Evolutionary conservation across 2,113 vertebrate species (phyloP).

Genomic region (Leucosticte australis): DNA sequence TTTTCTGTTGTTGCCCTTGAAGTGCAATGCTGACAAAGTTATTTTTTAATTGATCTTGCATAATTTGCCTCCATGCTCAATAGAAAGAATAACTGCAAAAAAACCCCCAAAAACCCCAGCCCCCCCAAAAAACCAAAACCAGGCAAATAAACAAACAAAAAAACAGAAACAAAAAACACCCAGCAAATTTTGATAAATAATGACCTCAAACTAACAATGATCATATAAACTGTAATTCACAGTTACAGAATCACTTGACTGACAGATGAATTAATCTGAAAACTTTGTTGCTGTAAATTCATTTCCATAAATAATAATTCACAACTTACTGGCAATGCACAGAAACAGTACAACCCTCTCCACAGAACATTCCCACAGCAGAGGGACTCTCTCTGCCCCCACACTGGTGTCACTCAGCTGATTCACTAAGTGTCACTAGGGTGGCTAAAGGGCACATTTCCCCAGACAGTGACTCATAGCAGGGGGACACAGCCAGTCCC

Average conservation of each 20-base stretch:
- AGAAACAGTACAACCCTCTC: not conserved
- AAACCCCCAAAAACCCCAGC: accelerated
- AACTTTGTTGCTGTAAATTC: not conserved
- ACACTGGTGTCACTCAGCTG: not conserved
- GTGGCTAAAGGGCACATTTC: not conserved
- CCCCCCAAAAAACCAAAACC: too few species aligned
- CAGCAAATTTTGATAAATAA: not conserved
- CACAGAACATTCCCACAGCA: not conserved
- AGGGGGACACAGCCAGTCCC: not conserved
- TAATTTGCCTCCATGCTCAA: not conserved
- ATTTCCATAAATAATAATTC: not conserved
- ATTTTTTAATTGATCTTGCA: not conserved
- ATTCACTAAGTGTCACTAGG: not conserved
- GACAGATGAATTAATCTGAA: not conserved
- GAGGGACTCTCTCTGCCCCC: not conserved
- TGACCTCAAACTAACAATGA: accelerated
- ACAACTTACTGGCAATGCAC: too few species aligned
- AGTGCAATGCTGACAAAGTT: not conserved
- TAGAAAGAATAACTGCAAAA: not conserved
- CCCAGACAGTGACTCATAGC: not conserved
- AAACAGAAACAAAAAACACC: too few species aligned
- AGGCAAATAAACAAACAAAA: not conserved
- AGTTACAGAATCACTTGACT: not conserved
- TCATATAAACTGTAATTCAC: not conserved
- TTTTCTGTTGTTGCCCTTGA: not conserved